Conservation (phyloP, 2,797 vertebrate species). For the Coilia nasus region DNA sequence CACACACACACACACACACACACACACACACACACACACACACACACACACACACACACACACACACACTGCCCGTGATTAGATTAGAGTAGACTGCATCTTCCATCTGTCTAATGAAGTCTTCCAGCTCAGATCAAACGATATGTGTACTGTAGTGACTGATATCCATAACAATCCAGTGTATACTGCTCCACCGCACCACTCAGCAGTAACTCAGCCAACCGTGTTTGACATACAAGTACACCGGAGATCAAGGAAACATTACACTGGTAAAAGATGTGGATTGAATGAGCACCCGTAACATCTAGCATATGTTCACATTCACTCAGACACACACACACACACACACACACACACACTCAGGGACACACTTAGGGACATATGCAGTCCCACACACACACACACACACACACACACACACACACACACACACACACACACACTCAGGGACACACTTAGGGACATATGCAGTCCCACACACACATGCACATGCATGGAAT, state of each 20-base stretch:
- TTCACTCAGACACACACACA: not conserved
- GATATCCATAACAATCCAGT: constrained; percentile 10
- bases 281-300: not conserved
- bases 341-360: not conserved
- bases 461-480: not conserved
- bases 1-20: not conserved
- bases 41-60: not conserved
- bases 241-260: not conserved
- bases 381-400: not conserved
- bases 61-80: not conserved
- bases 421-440: not conserved
- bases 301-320: not conserved
- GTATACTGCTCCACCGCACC: not conserved
- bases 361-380: not conserved
- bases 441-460: not conserved
- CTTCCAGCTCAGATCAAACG: constrained; percentile 3
- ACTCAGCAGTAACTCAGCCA: not conserved
- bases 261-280: not conserved
- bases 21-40: not conserved
- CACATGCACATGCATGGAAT: no score
- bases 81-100: not conserved
- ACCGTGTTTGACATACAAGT: not conserved
- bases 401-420: not conserved
- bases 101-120: constrained; percentile 19
- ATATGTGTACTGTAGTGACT: not conserved